phyloP scores from a whole-genome alignment of 2,113 vertebrate genomes.

The Halcyon malimbica region DNA sequence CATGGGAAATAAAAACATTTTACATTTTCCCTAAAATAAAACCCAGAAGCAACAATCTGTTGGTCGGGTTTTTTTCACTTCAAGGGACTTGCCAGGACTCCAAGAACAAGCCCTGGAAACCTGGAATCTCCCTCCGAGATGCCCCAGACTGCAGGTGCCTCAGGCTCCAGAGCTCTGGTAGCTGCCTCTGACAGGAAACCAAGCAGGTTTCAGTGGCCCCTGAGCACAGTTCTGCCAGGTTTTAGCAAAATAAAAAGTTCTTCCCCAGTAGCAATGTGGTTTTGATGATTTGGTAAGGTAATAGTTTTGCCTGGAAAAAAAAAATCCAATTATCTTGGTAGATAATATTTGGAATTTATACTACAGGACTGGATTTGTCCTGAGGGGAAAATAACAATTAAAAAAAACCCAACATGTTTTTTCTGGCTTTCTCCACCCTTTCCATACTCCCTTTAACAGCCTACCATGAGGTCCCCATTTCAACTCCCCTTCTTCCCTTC shows the following conservation, averaged over 20 bases:
- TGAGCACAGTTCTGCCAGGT: neutral
- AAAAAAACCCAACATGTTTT: neutral
- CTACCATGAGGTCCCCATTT: neutral
- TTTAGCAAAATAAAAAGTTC: neutral
- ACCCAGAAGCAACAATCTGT: accelerated
- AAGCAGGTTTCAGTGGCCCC: neutral
- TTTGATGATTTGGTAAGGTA: neutral
- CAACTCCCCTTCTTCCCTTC: neutral
- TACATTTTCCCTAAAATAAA: neutral
- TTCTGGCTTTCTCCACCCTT: neutral
- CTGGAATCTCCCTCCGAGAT: neutral
- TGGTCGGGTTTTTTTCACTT: neutral
- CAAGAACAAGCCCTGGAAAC: neutral
- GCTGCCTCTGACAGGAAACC: neutral
- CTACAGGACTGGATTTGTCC: neutral
- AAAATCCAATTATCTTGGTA: neutral
- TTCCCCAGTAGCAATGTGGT: neutral
- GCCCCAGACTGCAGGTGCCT: neutral
- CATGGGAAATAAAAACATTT: neutral
- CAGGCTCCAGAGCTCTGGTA: neutral
- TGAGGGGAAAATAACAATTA: neutral
- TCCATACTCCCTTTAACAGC: neutral
- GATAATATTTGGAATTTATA: neutral
- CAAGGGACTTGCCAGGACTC: neutral
- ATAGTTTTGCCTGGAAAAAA: neutral